phyloP scores from a whole-genome alignment of 2,113 vertebrate species.

The Ciconia maguari region DNA sequence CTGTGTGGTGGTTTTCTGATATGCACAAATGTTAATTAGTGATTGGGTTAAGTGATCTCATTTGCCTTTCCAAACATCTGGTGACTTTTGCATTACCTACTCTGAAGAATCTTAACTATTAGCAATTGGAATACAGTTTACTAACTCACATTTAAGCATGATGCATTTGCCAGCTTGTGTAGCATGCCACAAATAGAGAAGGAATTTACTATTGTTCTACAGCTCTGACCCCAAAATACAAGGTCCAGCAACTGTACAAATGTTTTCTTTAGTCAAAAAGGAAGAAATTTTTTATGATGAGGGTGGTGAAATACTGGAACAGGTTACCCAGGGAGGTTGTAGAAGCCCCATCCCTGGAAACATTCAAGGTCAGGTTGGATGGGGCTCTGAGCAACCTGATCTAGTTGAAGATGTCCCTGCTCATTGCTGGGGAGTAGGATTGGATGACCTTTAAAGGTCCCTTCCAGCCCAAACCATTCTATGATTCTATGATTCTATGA shows the following conservation, averaged over 20 bases:
- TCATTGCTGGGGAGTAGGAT: fast-evolving
- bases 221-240: background rate
- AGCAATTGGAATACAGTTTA: background rate
- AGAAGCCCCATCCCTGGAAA: background rate
- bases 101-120: background rate
- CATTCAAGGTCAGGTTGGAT: background rate
- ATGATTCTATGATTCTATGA: too few species aligned
- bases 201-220: background rate
- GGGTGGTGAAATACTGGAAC: background rate
- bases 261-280: background rate
- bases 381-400: background rate
- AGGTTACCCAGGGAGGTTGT: fast-evolving
- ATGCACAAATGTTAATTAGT: background rate
- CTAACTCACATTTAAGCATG: background rate
- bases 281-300: background rate
- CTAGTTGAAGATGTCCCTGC: background rate
- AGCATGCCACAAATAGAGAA: background rate
- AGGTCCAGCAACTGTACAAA: background rate
- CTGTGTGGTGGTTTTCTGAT: background rate
- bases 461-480: background rate
- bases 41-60: background rate
- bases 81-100: background rate
- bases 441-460: background rate
- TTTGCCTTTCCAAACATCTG: background rate
- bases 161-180: background rate